phyloP scores from a whole-genome alignment of 2,113 vertebrate species.

The Galemys pyrenaicus region DNA sequence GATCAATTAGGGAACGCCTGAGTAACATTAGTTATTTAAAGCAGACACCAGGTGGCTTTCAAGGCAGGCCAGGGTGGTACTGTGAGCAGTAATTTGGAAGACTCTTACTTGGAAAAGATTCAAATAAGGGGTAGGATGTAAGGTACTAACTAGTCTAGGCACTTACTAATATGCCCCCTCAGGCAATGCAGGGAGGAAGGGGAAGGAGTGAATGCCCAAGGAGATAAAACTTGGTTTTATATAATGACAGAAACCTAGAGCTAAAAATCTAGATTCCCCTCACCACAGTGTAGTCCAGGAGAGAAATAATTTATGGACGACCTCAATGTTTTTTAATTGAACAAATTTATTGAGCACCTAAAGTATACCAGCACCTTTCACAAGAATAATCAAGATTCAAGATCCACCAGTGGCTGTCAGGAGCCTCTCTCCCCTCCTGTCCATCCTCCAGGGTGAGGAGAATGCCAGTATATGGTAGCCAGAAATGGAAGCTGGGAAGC shows the following conservation, averaged over 20 bases:
- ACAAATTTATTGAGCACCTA: slow-evolving; percentile 34
- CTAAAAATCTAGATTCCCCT: not conserved
- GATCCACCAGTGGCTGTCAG: not conserved
- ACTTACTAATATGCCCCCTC: rapidly evolving
- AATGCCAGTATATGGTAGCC: not conserved
- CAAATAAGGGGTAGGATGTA: not conserved
- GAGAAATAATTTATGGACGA: not conserved
- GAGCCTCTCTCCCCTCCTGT: not conserved
- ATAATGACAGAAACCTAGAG: not conserved
- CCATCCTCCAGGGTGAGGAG: not conserved
- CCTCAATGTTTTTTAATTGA: not conserved
- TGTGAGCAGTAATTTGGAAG: not conserved
- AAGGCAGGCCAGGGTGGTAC: not conserved
- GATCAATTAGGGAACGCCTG: not conserved
- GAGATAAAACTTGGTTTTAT: not conserved
- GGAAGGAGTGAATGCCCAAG: not conserved
- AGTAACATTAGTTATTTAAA: not conserved
- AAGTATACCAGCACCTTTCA: not conserved
- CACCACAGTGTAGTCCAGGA: not conserved
- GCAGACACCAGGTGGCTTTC: not conserved
- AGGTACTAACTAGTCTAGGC: not conserved
- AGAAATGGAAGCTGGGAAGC: not conserved
- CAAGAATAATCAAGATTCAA: not conserved
- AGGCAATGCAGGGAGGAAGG: not conserved
- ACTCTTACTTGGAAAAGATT: not conserved